These are phyloP conservation scores for Epicampocera succincta DNA, from an alignment of 2,888 invertebrate genomes.

Conservation along the genomic window DNA sequence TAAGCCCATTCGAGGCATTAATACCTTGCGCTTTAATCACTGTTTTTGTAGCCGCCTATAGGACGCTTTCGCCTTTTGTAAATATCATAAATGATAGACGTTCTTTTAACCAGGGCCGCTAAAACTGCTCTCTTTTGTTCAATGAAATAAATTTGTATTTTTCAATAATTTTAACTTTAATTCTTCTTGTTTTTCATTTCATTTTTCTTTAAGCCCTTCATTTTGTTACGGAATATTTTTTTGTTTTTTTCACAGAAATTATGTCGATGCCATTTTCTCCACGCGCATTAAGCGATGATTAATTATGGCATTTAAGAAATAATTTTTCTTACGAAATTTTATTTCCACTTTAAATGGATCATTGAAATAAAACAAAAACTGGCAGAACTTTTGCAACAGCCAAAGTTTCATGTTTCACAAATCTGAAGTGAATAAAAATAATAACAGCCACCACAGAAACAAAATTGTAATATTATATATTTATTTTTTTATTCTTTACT, in stretches of 20 bases:
- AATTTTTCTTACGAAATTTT: slow-evolving; percentile 46
- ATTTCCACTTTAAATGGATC: slow-evolving; percentile 25
- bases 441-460: background rate
- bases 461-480: slow-evolving; percentile 32
- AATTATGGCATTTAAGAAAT: slow-evolving; percentile 64
- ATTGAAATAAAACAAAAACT: slow-evolving; percentile 8
- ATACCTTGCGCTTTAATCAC: too few species aligned
- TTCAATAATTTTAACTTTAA: too few species aligned
- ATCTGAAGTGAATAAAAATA: slow-evolving; percentile 31
- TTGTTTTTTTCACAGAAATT: background rate
- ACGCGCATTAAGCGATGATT: slow-evolving; percentile 62
- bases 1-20: too few species aligned
- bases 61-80: too few species aligned
- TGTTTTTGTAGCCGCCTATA: too few species aligned
- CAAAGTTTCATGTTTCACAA: slow-evolving; percentile 23
- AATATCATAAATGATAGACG: too few species aligned
- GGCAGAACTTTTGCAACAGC: background rate
- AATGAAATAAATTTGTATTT: too few species aligned
- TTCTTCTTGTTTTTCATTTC: background rate
- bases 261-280: slow-evolving; percentile 45
- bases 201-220: too few species aligned
- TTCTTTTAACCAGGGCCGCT: too few species aligned
- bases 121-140: too few species aligned
- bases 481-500: slow-evolving; percentile 20
- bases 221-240: slow-evolving; percentile 1